These are phyloP conservation scores for Clarias laeviceps DNA, from an alignment of 2,797 vertebrate genomes.

Conservation along the genomic window DNA sequence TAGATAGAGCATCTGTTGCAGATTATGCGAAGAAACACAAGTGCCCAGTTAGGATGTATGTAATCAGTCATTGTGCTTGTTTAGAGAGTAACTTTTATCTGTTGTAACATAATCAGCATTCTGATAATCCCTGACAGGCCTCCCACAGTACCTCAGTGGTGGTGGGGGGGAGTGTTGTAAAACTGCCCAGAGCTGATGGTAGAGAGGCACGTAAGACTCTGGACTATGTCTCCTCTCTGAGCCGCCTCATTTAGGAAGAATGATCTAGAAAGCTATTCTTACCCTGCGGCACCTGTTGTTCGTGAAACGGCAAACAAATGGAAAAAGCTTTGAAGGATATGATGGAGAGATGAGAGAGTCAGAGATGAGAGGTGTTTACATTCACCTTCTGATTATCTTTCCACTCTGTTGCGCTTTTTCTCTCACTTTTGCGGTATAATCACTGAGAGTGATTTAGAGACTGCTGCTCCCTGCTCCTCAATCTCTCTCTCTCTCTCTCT, in stretches of 20 bases:
- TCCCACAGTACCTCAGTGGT: slow-evolving; percentile 30
- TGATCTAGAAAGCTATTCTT: slow-evolving; percentile 49
- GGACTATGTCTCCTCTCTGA: slow-evolving; percentile 32
- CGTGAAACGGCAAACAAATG: slow-evolving; percentile 44
- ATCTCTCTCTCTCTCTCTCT: slow-evolving; percentile 54
- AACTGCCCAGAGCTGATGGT: slow-evolving; percentile 28
- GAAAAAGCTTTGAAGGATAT: slow-evolving; percentile 41
- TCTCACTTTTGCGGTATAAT: slow-evolving; percentile 62
- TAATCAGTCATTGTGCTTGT: slow-evolving; percentile 50
- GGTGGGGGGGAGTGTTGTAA: neutral
- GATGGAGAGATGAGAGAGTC: slow-evolving; percentile 25
- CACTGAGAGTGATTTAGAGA: slow-evolving; percentile 60
- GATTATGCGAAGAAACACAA: slow-evolving; percentile 25
- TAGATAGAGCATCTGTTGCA: slow-evolving; percentile 24
- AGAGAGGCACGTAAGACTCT: slow-evolving; percentile 37
- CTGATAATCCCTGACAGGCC: slow-evolving; percentile 51
- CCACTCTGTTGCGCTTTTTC: slow-evolving; percentile 64
- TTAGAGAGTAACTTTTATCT: slow-evolving; percentile 48
- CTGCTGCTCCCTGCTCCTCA: slow-evolving; percentile 21
- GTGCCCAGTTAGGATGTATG: slow-evolving; percentile 16
- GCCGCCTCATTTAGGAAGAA: slow-evolving; percentile 39
- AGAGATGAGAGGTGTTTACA: slow-evolving; percentile 33
- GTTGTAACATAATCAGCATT: slow-evolving; percentile 41
- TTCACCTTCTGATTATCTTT: slow-evolving; percentile 65
- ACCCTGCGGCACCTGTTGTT: slow-evolving; percentile 35